Conservation (phyloP, 2,888 invertebrate genomes). For the Caenorhabditis doughertyi region DNA sequence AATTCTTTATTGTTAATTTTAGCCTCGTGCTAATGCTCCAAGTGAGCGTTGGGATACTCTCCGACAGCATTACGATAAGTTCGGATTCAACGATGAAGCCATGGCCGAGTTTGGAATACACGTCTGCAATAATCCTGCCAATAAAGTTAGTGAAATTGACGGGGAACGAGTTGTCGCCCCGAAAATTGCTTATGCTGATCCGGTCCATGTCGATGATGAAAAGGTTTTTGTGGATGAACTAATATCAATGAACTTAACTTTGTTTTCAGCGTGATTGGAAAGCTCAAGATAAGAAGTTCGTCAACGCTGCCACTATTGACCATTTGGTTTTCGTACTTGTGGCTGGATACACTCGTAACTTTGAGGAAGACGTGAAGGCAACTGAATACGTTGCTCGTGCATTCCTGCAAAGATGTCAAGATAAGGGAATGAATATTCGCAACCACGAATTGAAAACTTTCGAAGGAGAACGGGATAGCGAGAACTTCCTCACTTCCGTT, state of each 20-base stretch:
- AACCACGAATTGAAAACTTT: background rate
- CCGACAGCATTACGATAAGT: constrained; percentile 47
- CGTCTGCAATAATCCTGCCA: constrained; percentile 61
- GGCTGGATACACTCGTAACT: constrained; percentile 44
- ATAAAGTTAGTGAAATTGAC: constrained; percentile 50
- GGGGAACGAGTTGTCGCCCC: constrained; percentile 54
- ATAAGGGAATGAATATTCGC: constrained; percentile 48
- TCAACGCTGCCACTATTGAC: constrained; percentile 39
- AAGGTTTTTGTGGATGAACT: too few relatives aligned
- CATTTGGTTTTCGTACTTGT: constrained; percentile 44
- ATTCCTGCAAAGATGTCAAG: constrained; percentile 44
- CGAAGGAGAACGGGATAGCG: constrained; percentile 31
- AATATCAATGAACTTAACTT: too few relatives aligned
- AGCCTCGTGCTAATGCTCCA: constrained; percentile 61
- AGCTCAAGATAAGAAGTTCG: constrained; percentile 43
- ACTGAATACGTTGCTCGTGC: constrained; percentile 28
- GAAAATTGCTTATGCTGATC: constrained; percentile 37
- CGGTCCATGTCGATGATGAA: constrained; percentile 60
- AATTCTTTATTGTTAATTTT: too few relatives aligned
- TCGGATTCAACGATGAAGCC: constrained; percentile 51
- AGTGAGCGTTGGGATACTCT: constrained; percentile 54
- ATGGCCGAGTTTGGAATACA: constrained; percentile 52
- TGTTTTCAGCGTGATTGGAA: constrained; percentile 65
- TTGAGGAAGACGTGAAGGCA: constrained; percentile 1
- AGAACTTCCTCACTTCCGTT: constrained; percentile 39